Base-by-base conservation (phyloP, 1,140 invertebrate species). In the Chymomyza costata region DNA sequence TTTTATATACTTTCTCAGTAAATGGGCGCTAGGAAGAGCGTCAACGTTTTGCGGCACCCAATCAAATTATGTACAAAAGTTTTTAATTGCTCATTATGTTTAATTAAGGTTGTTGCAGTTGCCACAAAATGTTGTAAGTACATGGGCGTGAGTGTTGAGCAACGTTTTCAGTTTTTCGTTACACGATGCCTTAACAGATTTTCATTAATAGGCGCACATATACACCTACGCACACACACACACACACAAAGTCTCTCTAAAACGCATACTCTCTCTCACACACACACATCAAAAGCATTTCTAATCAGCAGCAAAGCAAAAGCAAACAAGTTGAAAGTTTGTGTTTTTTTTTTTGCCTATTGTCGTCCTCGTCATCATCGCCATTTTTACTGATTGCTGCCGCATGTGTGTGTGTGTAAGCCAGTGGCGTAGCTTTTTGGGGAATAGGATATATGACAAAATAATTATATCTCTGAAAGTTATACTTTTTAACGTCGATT, bases 281-380 rank as follows among this genome's bases (percentile, higher is more conserved):
- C 21, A 25, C 3, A 56, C 19, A 66, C 66, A 71, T 78, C 71
- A 76, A 78, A 70, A 65, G 65, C 65, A 48, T 60, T 74, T 60
- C 69, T 74, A 74, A 74, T 74, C 64, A 74, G 48, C 35, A 73
- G 37, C 40, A 41, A 45, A 39, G 49, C 17, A 40, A 54, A 47
- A 51, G 55, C 65, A 76, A 78, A 76, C 71, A 76, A 76, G 71
- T 76, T 76, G 71, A 73, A 71, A 78, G 66, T 73, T 66, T 51
- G 35, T 45, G 35, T 18, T 32, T 56, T 31, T 31, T 41, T 38
- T 32, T 19, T 28, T 48, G 8, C n/a, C 31, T 32, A 25, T 15
- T 53, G 50, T 41, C 7, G 14, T 18, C 37, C 31, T 38, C 8
- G n/a, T n/a, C n/a, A n/a, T n/a, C n/a, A n/a, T n/a, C n/a, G n/a